phyloP scores from a whole-genome alignment of 2,888 invertebrate species.

The Hofmannophila pseudospretella region DNA sequence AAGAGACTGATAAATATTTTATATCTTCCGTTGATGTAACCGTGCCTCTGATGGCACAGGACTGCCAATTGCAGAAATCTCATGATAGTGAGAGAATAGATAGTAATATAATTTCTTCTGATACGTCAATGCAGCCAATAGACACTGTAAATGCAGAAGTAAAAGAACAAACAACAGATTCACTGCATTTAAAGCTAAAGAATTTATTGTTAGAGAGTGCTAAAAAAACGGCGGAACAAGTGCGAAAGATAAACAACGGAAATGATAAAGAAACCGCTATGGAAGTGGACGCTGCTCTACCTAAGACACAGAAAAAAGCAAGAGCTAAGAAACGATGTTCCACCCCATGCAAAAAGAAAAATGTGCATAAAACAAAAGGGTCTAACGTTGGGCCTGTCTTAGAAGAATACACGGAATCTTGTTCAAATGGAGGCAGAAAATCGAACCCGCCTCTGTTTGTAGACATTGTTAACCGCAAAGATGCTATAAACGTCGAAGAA shows the following conservation, averaged over 20 bases:
- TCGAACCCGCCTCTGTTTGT: constrained; percentile 48
- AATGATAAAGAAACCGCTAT: constrained; percentile 16
- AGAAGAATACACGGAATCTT: constrained; percentile 48
- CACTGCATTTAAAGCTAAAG: constrained; percentile 44
- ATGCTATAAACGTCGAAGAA: constrained; percentile 18
- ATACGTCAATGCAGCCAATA: too few relatives aligned
- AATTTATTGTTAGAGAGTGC: constrained; percentile 57
- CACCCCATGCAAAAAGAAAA: constrained; percentile 44
- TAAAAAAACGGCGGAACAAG: constrained; percentile 34
- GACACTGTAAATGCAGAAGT: constrained; percentile 37
- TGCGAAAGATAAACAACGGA: constrained; percentile 20
- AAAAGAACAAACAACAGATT: constrained; percentile 38
- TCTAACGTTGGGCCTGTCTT: constrained; percentile 34
- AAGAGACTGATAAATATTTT: constrained; percentile 31
- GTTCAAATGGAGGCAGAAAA: constrained; percentile 35
- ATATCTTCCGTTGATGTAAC: constrained; percentile 43
- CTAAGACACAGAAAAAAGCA: constrained; percentile 17
- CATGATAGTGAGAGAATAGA: not conserved
- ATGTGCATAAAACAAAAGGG: constrained; percentile 24
- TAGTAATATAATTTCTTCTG: too few relatives aligned
- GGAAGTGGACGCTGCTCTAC: constrained; percentile 12
- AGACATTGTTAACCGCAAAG: constrained; percentile 19
- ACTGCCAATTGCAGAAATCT: constrained; percentile 33
- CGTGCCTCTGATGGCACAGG: constrained; percentile 53
- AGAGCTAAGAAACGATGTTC: constrained; percentile 41